These are phyloP conservation scores for Apolygus lucorum DNA, from an alignment of 1,140 invertebrate genomes.

Conservation along the genomic window DNA sequence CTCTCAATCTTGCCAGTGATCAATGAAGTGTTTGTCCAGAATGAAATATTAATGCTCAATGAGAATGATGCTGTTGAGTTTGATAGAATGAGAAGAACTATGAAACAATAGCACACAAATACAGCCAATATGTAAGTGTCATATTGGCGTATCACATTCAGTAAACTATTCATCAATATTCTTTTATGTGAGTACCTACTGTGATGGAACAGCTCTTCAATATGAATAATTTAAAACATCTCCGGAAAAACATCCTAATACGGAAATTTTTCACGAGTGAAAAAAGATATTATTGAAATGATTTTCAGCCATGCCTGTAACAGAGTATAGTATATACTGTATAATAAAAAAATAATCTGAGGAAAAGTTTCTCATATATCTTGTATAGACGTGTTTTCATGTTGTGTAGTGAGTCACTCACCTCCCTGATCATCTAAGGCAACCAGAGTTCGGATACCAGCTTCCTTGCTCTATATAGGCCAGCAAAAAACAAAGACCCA, in stretches of 20 bases:
- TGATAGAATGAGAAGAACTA: no score
- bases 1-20: no score
- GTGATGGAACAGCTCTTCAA: background rate
- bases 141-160: no score
- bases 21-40: no score
- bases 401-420: constrained; percentile 53
- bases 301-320: background rate
- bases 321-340: background rate
- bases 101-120: no score
- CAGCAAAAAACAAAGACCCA: constrained; percentile 51
- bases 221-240: constrained; percentile 7
- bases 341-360: constrained; percentile 13
- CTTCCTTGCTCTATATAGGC: constrained; percentile 92
- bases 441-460: constrained; percentile 96
- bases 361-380: background rate
- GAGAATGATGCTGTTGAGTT: no score
- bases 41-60: no score
- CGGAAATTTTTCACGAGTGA: background rate
- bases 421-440: constrained; percentile 99
- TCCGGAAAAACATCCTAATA: background rate
- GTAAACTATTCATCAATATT: no score
- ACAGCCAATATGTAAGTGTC: no score
- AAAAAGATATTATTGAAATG: background rate
- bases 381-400: constrained; percentile 6
- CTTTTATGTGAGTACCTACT: background rate